Evolutionary conservation across 92 coral and sea anemone species (phyloP), one percentile per base, ranked within the genome.

Genomic region (Epizoanthus ramosus): DNA sequence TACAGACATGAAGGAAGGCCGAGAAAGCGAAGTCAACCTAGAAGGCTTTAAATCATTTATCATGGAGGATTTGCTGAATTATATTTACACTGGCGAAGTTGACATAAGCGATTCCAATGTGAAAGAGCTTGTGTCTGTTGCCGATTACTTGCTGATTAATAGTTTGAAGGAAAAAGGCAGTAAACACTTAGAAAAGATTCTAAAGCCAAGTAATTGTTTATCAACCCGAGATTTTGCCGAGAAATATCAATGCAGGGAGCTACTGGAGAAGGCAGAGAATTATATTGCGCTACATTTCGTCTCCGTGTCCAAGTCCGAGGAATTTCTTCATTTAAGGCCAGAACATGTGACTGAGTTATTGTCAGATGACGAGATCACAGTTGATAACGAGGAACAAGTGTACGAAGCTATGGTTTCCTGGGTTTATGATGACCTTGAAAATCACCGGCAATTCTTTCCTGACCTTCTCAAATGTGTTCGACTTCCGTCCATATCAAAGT

Each of bases 221-320:
- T 92, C 98, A 35, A 91, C 93, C 22, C 89, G 94, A 53, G 91
- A 87, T 19, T 97, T 94, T 69, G 95, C 99, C 37, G 98, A 93
- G 70, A 94, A 84, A 76, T 97, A 88, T 85, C 92, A 89, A 43
- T 97, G 98, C 64, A 90, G 88, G 37, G 94, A 90, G 0, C 84
- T 97, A 18, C 75, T 87, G 33, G 67, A 74, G 24, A 92, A 92
- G 41, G 89, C 99, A 8, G 90, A 90, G 70, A 80, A 86, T 43
- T 97, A 87, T 66, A 87, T 94, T 68, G 77, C 87, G 15, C 95
- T 90, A 15, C 88, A 93, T 58, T 97, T 97, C 35, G 89, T 91
- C 43, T 95, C 92, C 9, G 92, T 97, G 25, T 94, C 97, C 7
- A 93, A 92, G 81, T 88, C 90, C 17, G 98, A 97, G 73, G 98